Conservation (phyloP, 30 jellyfish, hydroid and myxozoan genomes). For the Aurelia coerulea region DNA sequence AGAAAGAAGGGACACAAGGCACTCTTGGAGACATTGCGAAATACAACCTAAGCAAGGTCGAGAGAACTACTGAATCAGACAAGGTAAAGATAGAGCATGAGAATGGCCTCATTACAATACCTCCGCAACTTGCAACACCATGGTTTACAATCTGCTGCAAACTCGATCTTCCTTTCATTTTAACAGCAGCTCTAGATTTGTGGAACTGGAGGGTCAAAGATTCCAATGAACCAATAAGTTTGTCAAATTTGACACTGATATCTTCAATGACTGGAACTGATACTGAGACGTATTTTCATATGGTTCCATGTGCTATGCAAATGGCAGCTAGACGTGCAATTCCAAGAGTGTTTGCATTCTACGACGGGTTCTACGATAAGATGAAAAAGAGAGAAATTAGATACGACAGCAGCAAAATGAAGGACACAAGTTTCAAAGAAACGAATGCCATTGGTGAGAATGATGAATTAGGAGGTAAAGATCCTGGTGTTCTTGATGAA, state of each 20-base stretch:
- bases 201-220: constrained; percentile 64
- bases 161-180: constrained; percentile 44
- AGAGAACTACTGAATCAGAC: background rate
- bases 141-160: constrained; percentile 40
- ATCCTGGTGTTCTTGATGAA: no score
- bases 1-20: no score
- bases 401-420: no score
- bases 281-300: constrained; percentile 41
- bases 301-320: constrained; percentile 76
- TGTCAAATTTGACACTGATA: constrained; percentile 26
- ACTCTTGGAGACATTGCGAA: background rate
- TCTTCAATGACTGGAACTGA: constrained; percentile 48
- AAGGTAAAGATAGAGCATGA: background rate
- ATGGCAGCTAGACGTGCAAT: constrained; percentile 42
- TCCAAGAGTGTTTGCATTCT: constrained; percentile 16
- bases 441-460: no score
- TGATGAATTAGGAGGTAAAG: no score
- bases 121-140: constrained; percentile 51
- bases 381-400: background rate
- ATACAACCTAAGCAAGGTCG: background rate
- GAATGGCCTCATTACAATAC: background rate
- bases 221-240: background rate
- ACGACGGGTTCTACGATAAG: constrained; percentile 20
- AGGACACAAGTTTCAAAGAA: no score
- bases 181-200: constrained; percentile 52